phyloP scores from a whole-genome alignment of 2,113 vertebrate species.

The Zosterops japonicus region DNA sequence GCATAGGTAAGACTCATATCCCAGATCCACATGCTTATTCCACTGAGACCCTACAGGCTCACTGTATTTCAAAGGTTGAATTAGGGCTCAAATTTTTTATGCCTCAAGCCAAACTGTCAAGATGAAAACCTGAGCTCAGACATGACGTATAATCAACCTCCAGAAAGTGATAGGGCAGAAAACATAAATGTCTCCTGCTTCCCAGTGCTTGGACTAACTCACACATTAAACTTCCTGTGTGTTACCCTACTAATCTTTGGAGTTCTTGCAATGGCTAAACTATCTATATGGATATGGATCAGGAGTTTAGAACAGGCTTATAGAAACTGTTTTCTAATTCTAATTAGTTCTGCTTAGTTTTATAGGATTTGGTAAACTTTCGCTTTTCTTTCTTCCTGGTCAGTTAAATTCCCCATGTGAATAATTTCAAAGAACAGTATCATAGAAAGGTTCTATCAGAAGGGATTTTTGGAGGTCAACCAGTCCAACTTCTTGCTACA shows the following conservation, averaged over 20 bases:
- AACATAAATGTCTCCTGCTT: not conserved
- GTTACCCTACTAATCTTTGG: not conserved
- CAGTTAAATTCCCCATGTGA: not conserved
- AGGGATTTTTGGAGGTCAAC: conserved; percentile 13
- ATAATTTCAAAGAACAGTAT: not conserved
- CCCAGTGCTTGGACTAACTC: not conserved
- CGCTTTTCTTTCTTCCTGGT: not conserved
- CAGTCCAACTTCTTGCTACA: not conserved
- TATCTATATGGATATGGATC: not conserved
- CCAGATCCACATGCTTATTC: not conserved
- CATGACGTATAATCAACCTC: not conserved
- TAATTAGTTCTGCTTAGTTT: not conserved
- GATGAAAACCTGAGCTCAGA: not conserved
- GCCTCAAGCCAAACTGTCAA: not conserved
- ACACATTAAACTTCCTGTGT: not conserved
- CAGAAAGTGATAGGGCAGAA: not conserved
- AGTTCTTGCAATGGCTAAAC: not conserved
- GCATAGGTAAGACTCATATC: not conserved
- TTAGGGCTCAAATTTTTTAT: not conserved
- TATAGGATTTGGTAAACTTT: conserved; percentile 10
- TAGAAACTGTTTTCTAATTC: not conserved
- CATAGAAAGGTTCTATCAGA: not conserved
- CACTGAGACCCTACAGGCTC: not conserved
- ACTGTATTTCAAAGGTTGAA: not conserved
- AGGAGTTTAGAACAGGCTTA: not conserved